Percentiles rank a stretch among this genome's conserved stretches.
Conservation (phyloP, 1,140 invertebrate species). For the Lycorma delicatula region DNA sequence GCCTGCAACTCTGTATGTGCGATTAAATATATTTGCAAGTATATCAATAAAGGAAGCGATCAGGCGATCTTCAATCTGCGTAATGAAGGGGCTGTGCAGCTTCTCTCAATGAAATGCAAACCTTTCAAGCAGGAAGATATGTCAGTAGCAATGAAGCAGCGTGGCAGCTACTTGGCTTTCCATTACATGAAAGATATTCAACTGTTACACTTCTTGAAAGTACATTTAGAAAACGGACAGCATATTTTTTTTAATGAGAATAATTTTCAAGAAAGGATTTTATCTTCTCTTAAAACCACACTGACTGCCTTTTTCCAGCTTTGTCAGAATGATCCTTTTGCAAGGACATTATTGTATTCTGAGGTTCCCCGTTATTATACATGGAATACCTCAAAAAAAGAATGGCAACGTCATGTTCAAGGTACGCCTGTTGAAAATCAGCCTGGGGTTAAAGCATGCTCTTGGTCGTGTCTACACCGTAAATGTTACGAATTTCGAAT, state of each 20-base stretch:
- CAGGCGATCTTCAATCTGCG: conserved; percentile 34
- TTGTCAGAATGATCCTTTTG: conserved; percentile 32
- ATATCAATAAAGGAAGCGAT: conserved; percentile 40
- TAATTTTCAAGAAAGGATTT: conserved; percentile 27
- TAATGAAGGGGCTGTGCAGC: conserved; percentile 5
- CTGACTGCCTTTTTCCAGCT: conserved; percentile 37
- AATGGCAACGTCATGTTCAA: conserved; percentile 19
- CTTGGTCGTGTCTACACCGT: conserved; percentile 26
- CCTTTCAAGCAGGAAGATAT: conserved; percentile 35
- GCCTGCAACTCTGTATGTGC: conserved; percentile 32
- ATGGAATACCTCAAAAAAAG: conserved; percentile 25
- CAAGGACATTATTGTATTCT: conserved; percentile 29
- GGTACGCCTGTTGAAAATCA: conserved; percentile 27
- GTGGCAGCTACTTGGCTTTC: conserved; percentile 36
- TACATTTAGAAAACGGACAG: conserved; percentile 37
- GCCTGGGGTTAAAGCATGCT: conserved; percentile 11
- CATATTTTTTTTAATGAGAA: conserved; percentile 35
- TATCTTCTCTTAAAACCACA: conserved; percentile 34
- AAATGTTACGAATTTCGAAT: conserved; percentile 1
- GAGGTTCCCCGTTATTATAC: conserved; percentile 33
- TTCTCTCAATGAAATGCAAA: conserved; percentile 1
- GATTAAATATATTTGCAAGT: conserved; percentile 38
- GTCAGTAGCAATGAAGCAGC: conserved; percentile 39
- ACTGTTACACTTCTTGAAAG: conserved; percentile 32
- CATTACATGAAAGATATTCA: conserved; percentile 35